A percentile compares a stretch with the other conserved stretches of the same genome.
phyloP scores from a whole-genome alignment of 2,113 vertebrate genomes.

The Probosciger aterrimus region DNA sequence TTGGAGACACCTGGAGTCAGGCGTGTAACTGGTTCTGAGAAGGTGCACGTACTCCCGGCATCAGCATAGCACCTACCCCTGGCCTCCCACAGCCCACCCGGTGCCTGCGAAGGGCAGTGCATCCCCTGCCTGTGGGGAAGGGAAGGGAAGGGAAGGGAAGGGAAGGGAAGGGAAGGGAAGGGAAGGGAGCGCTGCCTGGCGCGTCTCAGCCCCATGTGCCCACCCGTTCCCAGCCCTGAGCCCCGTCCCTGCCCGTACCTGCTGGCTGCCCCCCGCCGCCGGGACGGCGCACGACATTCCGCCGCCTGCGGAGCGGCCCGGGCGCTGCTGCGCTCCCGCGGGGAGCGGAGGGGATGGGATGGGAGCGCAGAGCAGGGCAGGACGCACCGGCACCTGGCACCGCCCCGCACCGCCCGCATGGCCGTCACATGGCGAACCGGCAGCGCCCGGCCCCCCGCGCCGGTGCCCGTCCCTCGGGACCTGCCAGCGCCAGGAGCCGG shows the following conservation, averaged over 20 bases:
- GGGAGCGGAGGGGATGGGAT: not conserved
- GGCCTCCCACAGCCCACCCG: not conserved
- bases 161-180: not conserved
- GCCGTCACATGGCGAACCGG: conserved; percentile 64
- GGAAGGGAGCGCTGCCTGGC: not conserved
- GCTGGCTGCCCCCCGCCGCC: conserved; percentile 33
- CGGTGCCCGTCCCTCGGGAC: not conserved
- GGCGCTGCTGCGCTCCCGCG: not conserved
- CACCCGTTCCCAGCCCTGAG: not conserved
- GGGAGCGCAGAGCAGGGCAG: not conserved
- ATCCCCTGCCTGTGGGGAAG: not conserved
- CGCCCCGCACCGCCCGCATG: conserved; percentile 6
- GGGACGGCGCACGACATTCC: conserved; percentile 66
- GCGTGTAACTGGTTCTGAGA: not conserved
- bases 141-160: not conserved
- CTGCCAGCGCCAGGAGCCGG: not conserved
- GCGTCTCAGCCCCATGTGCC: not conserved
- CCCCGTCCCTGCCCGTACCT: not conserved
- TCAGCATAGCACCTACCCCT: not conserved
- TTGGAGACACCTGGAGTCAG: not conserved
- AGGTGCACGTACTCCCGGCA: fast-evolving
- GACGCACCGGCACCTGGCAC: not conserved
- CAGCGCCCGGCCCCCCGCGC: not conserved
- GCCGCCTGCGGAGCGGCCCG: not conserved
- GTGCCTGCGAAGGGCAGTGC: not conserved